Base-by-base conservation (phyloP, 2,888 invertebrate genomes). In the Graphium colonna region DNA sequence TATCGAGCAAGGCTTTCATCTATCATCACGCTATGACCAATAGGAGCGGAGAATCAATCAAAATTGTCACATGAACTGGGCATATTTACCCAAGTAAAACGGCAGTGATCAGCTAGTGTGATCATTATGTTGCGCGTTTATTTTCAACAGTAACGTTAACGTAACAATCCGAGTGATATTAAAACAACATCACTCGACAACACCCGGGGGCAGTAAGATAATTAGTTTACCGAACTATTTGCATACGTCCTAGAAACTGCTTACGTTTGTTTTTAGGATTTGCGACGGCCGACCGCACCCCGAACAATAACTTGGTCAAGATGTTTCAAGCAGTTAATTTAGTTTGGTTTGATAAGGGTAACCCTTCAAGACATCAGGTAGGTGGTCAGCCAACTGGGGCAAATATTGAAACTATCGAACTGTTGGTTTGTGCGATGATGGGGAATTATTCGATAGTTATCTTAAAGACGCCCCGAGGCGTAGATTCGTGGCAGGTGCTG, bases 341-440 rank as follows among this genome's bases (percentile, higher is more conserved):
- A 83, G 82, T 86, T 85, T 82, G 72, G 76, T 75, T 80, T 88
- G 88, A 87, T 82, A 80, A 87, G 88, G 88, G 88, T 87, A 75
- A 67, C 78, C 82, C 72, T 75, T 71, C 68, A 75, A 76, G 74
- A 71, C 68, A 77, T 77, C 86, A 86, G 85, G 80, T 79, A 76
- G 73, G 65, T 75, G 80, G 81, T 80, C 79, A 77, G 72, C 61
- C 59, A 57, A 64, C 64, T 68, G 63, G 68, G 68, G 71, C 81
- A 81, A 82, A 82, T 81, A 81, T 81, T 82, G 78, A 70, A 75
- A 74, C 73, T 75, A 69, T 74, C 57, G 44, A 68, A 64, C 59
- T 55, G 52, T 47, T 45, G 47, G 44, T 45, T 56, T 48, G 52
- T 51, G 56, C 57, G 55, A 43, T 60, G 61, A 64, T 60, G 56